These are phyloP conservation scores for Pollenia angustigena DNA, from an alignment of 2,888 invertebrate species.

Conservation along the genomic window DNA sequence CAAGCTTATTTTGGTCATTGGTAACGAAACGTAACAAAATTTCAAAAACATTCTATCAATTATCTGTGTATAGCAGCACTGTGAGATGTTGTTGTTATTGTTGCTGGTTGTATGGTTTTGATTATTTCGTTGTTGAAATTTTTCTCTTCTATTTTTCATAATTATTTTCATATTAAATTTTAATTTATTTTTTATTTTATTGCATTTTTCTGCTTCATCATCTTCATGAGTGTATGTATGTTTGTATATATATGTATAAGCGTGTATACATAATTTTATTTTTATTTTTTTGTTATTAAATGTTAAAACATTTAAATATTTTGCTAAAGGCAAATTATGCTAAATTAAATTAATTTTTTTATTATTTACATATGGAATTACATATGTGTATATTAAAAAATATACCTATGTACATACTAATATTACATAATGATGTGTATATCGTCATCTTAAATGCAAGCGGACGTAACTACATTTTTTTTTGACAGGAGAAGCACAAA, in stretches of 20 bases:
- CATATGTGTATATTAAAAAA: not conserved
- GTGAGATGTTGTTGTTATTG: not conserved
- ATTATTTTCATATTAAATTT: conserved; percentile 7
- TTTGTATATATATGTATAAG: too few species aligned
- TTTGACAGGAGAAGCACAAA: too few species aligned
- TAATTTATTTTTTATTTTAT: conserved; percentile 6
- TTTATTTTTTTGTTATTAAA: not conserved
- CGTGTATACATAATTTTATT: not conserved
- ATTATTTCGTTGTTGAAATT: conserved; percentile 1
- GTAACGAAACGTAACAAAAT: conserved; percentile 2
- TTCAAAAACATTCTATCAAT: not conserved
- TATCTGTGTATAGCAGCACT: not conserved
- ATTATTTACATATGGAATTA: not conserved
- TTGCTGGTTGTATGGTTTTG: conserved; percentile 3
- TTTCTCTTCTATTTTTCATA: not conserved
- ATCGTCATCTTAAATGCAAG: too few species aligned
- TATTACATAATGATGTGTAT: too few species aligned
- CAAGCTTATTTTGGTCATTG: conserved; percentile 13
- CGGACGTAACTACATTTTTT: too few species aligned
- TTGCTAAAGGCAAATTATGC: conserved; percentile 57
- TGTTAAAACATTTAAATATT: conserved; percentile 44
- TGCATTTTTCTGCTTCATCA: not conserved
- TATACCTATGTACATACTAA: not conserved
- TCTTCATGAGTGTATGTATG: not conserved
- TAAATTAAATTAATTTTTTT: conserved; percentile 56